Evolutionary conservation across 1,140 invertebrate species (phyloP).

Genomic region (Heliconius hermathena): DNA sequence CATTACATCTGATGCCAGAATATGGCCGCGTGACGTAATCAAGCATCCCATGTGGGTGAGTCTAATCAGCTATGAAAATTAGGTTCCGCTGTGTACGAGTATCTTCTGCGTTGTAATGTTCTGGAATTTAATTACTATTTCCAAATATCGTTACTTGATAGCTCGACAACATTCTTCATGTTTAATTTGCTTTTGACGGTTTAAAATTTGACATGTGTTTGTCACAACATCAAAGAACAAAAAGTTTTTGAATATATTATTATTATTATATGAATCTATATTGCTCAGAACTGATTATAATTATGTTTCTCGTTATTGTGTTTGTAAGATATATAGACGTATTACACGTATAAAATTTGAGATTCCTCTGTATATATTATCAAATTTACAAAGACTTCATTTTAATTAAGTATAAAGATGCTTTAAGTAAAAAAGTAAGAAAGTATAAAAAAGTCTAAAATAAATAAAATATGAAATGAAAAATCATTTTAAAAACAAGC

Average conservation of each 20-base stretch:
- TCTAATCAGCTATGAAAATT: conserved; percentile 82
- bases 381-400: too few relatives aligned
- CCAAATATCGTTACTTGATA: conserved; percentile 67
- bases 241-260: conserved; percentile 15
- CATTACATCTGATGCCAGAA: conserved; percentile 48
- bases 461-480: too few relatives aligned
- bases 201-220: conserved; percentile 30
- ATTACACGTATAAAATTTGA: not conserved
- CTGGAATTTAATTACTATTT: conserved; percentile 80
- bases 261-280: not conserved
- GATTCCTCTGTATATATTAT: not conserved
- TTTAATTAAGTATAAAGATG: too few relatives aligned
- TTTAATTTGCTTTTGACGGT: conserved; percentile 50
- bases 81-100: conserved; percentile 69
- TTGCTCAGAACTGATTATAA: not conserved
- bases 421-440: too few relatives aligned
- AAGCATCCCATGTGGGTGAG: conserved; percentile 71
- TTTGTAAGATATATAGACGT: not conserved
- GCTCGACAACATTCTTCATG: conserved; percentile 65
- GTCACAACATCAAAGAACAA: conserved; percentile 23
- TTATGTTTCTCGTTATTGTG: not conserved
- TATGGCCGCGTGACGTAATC: conserved; percentile 63
- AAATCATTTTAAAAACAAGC: too few relatives aligned
- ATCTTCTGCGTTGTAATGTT: conserved; percentile 76
- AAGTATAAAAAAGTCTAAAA: too few relatives aligned